phyloP scores from a whole-genome alignment of 2,113 vertebrate genomes.

The Pyrgilauda ruficollis region DNA sequence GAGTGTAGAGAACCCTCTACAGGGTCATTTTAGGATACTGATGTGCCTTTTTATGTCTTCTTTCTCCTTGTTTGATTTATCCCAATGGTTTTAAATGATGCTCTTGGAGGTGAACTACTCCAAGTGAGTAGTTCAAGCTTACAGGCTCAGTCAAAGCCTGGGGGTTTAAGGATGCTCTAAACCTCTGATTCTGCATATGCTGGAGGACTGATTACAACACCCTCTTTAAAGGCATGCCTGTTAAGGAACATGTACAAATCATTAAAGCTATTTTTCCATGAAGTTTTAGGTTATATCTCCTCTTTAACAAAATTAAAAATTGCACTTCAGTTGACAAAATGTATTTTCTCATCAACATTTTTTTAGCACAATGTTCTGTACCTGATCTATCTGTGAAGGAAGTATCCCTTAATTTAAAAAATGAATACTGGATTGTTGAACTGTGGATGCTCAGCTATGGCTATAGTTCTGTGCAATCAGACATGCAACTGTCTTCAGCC shows the following conservation, averaged over 20 bases:
- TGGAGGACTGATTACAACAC: background rate
- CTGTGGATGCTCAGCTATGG: background rate
- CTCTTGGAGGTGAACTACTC: background rate
- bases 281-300: background rate
- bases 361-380: background rate
- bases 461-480: background rate
- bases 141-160: background rate
- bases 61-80: background rate
- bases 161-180: background rate
- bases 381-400: background rate
- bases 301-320: background rate
- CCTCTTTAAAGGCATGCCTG: background rate
- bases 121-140: background rate
- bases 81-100: background rate
- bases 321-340: background rate
- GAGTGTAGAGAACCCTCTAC: background rate
- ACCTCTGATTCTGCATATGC: background rate
- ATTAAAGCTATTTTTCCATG: background rate
- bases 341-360: background rate
- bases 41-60: background rate
- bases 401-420: background rate
- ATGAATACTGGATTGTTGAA: background rate
- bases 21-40: background rate
- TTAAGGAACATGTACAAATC: background rate
- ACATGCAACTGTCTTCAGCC: background rate